Base-by-base conservation (phyloP, 2,888 invertebrate genomes). In the Lissonota sp. region DNA sequence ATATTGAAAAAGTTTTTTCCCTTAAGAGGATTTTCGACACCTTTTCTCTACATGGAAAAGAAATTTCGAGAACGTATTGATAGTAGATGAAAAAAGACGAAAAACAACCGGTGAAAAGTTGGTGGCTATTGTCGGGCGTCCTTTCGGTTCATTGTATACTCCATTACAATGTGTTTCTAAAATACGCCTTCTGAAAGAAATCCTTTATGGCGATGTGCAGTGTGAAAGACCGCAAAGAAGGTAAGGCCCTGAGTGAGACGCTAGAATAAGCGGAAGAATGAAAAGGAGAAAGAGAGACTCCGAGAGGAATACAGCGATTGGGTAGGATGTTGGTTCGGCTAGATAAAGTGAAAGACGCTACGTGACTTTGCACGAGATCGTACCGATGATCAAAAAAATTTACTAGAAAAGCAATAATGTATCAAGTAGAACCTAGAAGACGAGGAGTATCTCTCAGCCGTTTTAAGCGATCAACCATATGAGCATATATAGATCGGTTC, bases 161-260 rank as follows among this genome's bases (percentile, higher is more conserved):
- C 44, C 16, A 53, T 63, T 72, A 74, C 78, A 79, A 80, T 79
- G 79, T 58, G 70, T 73, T 73, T 70, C 55, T 63, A 39, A 46
- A 49, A 78, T 46, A 37, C n/a, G n/a, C n/a, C 78, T 58, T 75
- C 79, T 57, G 69, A 72, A 77, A 72, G 70, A 83, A 81, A 75
- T 80, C 67, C 76, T 84, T 83, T 82, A 80, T 76, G 53, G 79
- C 72, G 46, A 64, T 72, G 64, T 75, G 80, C 72, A 80, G 64
- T 16, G 64, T 53, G 64, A 62, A 75, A 75, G 63, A 14, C 69
- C 72, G 63, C 40, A 44, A 74, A 80, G 53, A 80, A 42, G 12
- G 69, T 63, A 77, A 81, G 67, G 46, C n/a, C n/a, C n/a, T 51
- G 60, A 63, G 79, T 58, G 40, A 60, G n/a, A n/a, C 60, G 42